These are phyloP conservation scores for Deilephila porcellus DNA, from an alignment of 2,888 invertebrate species.

Conservation along the genomic window DNA sequence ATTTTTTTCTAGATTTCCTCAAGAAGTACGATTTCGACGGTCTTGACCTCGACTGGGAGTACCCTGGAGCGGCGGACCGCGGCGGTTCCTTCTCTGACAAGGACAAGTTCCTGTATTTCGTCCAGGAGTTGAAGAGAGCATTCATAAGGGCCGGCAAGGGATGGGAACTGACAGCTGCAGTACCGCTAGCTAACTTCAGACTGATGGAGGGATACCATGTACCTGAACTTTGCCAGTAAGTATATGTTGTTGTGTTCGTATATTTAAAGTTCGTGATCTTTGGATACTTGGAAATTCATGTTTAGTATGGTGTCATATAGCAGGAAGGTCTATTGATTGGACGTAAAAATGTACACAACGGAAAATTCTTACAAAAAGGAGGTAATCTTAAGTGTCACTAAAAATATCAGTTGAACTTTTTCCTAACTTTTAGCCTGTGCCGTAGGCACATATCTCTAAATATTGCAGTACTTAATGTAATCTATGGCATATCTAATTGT, in stretches of 20 bases:
- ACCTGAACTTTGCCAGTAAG: constrained; percentile 94
- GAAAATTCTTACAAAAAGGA: too few relatives aligned
- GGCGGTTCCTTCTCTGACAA: constrained; percentile 94
- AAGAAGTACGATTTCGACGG: constrained; percentile 92
- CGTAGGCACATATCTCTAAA: too few relatives aligned
- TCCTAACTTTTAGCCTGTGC: too few relatives aligned
- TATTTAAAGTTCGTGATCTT: neutral
- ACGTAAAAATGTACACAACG: too few relatives aligned
- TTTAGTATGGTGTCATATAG: too few relatives aligned
- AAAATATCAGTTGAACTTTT: too few relatives aligned
- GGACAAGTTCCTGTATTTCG: constrained; percentile 91
- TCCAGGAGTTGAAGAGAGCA: constrained; percentile 91
- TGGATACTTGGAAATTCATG: too few relatives aligned
- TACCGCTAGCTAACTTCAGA: constrained; percentile 93
- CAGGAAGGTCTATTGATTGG: too few relatives aligned
- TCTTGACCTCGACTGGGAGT: constrained; percentile 96
- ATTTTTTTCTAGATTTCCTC: constrained; percentile 86
- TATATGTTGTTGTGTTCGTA: constrained; percentile 37
- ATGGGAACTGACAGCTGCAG: constrained; percentile 96
- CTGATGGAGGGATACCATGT: constrained; percentile 96
- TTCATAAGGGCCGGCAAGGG: constrained; percentile 90
- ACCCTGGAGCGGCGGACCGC: constrained; percentile 94
- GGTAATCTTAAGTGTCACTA: too few relatives aligned
- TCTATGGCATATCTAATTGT: too few relatives aligned
- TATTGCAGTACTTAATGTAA: too few relatives aligned